These are phyloP conservation scores for Oreortyx pictus DNA, from an alignment of 2,797 vertebrate species.

Conservation along the genomic window DNA sequence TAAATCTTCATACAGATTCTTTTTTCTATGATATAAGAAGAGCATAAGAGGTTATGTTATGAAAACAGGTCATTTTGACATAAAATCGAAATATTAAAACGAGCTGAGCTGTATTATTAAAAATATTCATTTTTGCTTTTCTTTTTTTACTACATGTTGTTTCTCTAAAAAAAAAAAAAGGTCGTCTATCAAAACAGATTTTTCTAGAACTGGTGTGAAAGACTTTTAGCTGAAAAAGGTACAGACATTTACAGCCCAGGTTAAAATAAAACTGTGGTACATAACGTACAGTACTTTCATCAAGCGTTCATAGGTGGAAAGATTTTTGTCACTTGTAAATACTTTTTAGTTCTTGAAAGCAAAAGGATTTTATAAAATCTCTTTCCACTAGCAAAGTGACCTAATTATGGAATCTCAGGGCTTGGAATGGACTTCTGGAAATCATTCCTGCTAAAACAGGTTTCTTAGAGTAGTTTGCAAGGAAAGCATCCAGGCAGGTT, in stretches of 20 bases:
- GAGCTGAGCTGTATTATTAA: not conserved
- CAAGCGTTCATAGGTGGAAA: not conserved
- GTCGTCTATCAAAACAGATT: not conserved
- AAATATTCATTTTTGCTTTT: not conserved
- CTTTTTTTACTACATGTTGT: not conserved
- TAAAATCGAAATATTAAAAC: not conserved
- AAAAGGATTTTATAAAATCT: not conserved
- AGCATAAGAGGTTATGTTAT: not conserved
- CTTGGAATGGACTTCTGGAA: not conserved
- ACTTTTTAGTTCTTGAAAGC: not conserved
- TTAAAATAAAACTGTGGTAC: not conserved
- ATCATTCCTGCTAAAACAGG: not conserved
- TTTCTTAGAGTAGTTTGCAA: not conserved
- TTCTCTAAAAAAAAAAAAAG: not conserved
- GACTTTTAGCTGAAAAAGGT: not conserved
- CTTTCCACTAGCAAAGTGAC: not conserved
- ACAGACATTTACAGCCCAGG: not conserved
- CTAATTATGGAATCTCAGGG: not conserved
- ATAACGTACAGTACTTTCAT: not conserved
- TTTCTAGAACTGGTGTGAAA: not conserved
- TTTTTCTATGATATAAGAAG: not conserved
- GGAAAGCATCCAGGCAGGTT: not conserved
- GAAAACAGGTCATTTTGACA: not conserved
- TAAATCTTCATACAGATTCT: not conserved
- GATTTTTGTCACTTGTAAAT: conserved; percentile 3